phyloP scores from a whole-genome alignment of 2,113 vertebrate species.

The Xyliphius kryptos region DNA sequence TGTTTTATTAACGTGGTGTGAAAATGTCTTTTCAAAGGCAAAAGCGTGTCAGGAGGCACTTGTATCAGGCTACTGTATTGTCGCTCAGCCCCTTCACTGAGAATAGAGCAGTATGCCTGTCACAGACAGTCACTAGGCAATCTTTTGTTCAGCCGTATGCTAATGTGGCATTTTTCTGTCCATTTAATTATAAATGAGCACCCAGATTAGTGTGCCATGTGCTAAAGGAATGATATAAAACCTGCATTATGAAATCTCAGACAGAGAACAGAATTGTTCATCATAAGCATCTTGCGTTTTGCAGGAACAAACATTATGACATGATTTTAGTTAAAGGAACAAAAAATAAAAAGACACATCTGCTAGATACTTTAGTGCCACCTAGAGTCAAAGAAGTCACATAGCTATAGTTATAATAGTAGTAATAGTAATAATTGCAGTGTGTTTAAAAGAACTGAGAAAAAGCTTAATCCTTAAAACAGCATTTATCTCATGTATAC shows the following conservation, averaged over 20 bases:
- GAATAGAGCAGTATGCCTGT: slow-evolving; percentile 37
- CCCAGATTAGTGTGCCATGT: slow-evolving; percentile 1
- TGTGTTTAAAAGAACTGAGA: too few relatives aligned
- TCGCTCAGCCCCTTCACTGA: slow-evolving; percentile 12
- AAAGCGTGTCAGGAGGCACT: too few relatives aligned
- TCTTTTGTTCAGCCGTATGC: slow-evolving; percentile 38
- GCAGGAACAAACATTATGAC: neutral
- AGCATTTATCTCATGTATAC: too few relatives aligned
- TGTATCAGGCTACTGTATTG: slow-evolving; percentile 24
- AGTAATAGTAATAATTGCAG: too few relatives aligned
- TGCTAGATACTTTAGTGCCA: slow-evolving; percentile 24
- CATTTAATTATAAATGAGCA: neutral
- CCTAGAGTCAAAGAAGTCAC: slow-evolving; percentile 21
- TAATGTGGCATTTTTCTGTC: slow-evolving; percentile 25
- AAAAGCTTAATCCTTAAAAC: too few relatives aligned
- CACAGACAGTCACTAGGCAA: slow-evolving; percentile 40
- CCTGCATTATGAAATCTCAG: slow-evolving; percentile 1
- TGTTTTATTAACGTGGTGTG: too few relatives aligned
- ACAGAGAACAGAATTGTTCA: neutral
- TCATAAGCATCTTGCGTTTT: neutral
- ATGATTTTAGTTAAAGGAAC: neutral
- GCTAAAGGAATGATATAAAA: slow-evolving; percentile 2
- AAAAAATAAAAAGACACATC: neutral
- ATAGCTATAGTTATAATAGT: too few relatives aligned
- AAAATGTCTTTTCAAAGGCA: too few relatives aligned